phyloP scores from a whole-genome alignment of 2,888 invertebrate genomes.

The Heliothis peltigera region DNA sequence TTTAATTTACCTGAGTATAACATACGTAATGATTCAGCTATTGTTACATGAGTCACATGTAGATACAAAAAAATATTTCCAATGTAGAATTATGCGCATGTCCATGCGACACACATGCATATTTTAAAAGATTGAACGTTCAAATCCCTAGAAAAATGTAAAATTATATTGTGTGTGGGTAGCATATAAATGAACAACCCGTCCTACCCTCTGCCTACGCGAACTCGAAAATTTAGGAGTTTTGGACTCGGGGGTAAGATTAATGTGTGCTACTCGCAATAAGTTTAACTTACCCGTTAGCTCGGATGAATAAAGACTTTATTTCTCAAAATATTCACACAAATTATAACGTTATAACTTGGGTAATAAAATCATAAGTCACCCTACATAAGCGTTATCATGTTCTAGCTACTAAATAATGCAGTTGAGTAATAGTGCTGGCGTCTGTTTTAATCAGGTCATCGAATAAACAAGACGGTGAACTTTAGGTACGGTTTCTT shows the following conservation, averaged over 20 bases:
- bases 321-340: constrained; percentile 8
- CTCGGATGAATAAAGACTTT: neutral
- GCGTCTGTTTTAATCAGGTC: constrained; percentile 46
- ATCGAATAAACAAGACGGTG: constrained; percentile 39
- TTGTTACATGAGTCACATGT: neutral
- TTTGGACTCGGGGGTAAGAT: constrained; percentile 30
- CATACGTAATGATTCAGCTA: too few relatives aligned
- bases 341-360: neutral
- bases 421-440: constrained; percentile 8
- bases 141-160: constrained; percentile 16
- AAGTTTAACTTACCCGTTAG: constrained; percentile 15
- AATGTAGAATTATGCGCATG: constrained; percentile 13
- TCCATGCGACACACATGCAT: constrained; percentile 24
- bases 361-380: neutral
- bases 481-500: constrained; percentile 19
- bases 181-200: constrained; percentile 28
- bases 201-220: constrained; percentile 4
- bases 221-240: constrained; percentile 26
- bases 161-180: constrained; percentile 3
- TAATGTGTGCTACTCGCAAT: constrained; percentile 32
- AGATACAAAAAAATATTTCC: constrained; percentile 16
- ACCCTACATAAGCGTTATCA: constrained; percentile 11
- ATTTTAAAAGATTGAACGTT: neutral
- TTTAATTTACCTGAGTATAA: too few relatives aligned
- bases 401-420: constrained; percentile 24